These are phyloP conservation scores for Tenthredo mesomela DNA, from an alignment of 2,888 invertebrate species.

Conservation along the genomic window DNA sequence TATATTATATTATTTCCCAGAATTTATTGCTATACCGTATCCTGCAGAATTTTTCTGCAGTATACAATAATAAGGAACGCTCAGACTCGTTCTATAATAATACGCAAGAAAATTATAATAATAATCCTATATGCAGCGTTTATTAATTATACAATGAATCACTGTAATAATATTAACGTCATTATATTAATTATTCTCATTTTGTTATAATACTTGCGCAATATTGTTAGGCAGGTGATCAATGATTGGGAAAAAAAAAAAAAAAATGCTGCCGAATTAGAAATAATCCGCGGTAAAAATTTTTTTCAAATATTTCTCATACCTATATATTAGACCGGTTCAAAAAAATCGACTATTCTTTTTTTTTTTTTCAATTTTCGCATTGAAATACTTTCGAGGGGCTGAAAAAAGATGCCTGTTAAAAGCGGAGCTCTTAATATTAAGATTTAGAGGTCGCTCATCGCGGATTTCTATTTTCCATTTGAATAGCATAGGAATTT, in stretches of 20 bases:
- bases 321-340: too few relatives aligned
- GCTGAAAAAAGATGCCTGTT: too few relatives aligned
- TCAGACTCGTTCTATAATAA: conserved; percentile 35
- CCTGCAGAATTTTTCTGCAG: conserved; percentile 22
- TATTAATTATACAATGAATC: neutral
- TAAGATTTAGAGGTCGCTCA: too few relatives aligned
- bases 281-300: neutral
- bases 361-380: too few relatives aligned
- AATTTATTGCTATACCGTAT: conserved; percentile 4
- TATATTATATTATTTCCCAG: conserved; percentile 10
- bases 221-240: neutral
- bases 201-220: neutral
- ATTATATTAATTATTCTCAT: neutral
- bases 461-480: too few relatives aligned
- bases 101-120: neutral
- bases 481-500: too few relatives aligned
- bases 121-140: neutral
- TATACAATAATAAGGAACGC: neutral
- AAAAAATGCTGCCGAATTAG: neutral
- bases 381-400: too few relatives aligned
- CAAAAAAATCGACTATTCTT: too few relatives aligned
- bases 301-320: neutral
- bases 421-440: too few relatives aligned
- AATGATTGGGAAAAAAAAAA: neutral
- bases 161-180: neutral